Conservation (phyloP, 1,140 invertebrate genomes). For the Drosophila guanche region DNA sequence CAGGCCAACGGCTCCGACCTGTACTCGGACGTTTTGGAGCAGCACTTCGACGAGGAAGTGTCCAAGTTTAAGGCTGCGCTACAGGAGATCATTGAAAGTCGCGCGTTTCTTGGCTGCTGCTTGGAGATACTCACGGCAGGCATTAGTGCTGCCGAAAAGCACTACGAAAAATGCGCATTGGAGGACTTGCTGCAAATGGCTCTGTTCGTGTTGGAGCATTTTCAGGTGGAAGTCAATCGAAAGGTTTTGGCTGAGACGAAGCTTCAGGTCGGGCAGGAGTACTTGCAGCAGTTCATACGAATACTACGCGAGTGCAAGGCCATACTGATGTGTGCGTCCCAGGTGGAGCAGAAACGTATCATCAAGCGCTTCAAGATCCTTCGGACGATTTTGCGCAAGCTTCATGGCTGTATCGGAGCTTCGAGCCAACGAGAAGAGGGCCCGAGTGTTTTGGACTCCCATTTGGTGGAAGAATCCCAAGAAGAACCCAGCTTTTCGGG, state of each 20-base stretch:
- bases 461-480: background rate
- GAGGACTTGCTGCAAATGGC: conserved; percentile 66
- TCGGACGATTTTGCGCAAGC: conserved; percentile 61
- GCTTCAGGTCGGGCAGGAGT: conserved; percentile 31
- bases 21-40: conserved; percentile 70
- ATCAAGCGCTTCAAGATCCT: conserved; percentile 80
- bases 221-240: conserved; percentile 60
- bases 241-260: conserved; percentile 34
- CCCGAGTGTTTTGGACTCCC: background rate
- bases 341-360: conserved; percentile 67
- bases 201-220: conserved; percentile 64
- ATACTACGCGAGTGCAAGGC: conserved; percentile 76
- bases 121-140: conserved; percentile 55
- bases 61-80: conserved; percentile 65
- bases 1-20: conserved; percentile 55
- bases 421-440: background rate
- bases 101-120: conserved; percentile 61
- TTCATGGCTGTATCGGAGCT: conserved; percentile 40
- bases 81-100: conserved; percentile 73
- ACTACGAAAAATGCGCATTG: conserved; percentile 51
- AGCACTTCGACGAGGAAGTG: conserved; percentile 78
- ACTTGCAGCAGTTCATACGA: conserved; percentile 57
- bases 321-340: conserved; percentile 68
- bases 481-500: conserved; percentile 22
- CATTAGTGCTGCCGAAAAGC: conserved; percentile 50